Conservation (phyloP, 2,113 vertebrate species). For the Oncorhynchus keta region DNA sequence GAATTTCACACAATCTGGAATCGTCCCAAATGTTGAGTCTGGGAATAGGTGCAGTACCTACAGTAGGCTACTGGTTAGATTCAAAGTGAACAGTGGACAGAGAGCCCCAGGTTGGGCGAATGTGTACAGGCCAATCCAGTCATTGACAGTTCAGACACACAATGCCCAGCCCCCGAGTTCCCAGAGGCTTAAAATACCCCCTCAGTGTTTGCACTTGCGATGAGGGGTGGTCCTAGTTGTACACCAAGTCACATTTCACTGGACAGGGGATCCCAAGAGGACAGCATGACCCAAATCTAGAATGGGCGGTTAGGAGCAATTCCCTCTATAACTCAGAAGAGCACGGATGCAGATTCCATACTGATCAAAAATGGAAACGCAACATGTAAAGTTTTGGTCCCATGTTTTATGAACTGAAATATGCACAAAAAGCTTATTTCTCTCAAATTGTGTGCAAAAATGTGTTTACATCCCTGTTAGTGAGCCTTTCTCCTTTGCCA, state of each 20-base stretch:
- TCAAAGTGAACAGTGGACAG: neutral
- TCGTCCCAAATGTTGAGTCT: too few relatives aligned
- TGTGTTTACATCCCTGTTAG: too few relatives aligned
- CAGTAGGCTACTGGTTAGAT: conserved; percentile 1
- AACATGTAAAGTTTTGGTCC: too few relatives aligned
- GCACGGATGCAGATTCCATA: neutral
- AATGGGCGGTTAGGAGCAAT: neutral
- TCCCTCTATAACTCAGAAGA: neutral
- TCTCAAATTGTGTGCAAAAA: too few relatives aligned
- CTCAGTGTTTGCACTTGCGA: neutral
- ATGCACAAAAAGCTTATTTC: too few relatives aligned
- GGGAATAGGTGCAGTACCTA: neutral
- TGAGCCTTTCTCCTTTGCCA: too few relatives aligned
- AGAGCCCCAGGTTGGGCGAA: neutral
- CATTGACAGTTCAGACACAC: conserved; percentile 4
- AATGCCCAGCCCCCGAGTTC: neutral
- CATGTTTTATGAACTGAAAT: too few relatives aligned
- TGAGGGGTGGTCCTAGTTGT: neutral
- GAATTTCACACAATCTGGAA: too few relatives aligned
- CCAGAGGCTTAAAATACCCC: conserved; percentile 15
- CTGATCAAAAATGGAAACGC: too few relatives aligned
- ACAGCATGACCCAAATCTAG: neutral
- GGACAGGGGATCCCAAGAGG: neutral
- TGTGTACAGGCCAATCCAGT: neutral
- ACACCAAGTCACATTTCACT: neutral